Base-by-base conservation (phyloP, 2,797 vertebrate genomes). In the Macroramphosus scolopax region DNA sequence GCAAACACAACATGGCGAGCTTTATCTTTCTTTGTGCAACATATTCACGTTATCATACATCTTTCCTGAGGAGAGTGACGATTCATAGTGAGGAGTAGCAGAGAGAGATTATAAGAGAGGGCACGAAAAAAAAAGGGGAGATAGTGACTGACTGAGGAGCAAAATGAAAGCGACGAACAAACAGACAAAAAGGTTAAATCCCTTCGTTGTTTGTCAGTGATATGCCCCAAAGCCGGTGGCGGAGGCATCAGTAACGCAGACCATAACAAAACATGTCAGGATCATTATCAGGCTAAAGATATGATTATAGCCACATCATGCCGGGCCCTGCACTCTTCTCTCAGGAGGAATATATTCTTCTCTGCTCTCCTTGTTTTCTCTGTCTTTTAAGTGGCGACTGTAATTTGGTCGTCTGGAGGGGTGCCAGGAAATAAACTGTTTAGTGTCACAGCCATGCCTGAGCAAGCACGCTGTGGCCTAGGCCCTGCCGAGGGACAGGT, bases 271-370 rank as follows among this genome's bases (percentile, higher is more conserved):
- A 92, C 87, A 82, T 89, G 90, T 88, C 89, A 91, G 88, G 83
- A 90, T 91, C 83, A 81, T 91, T 90, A 92, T 90, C 85, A 80
- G 86, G 80, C 57, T 81, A 85, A 88, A 90, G 88, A 92, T 88
- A 89, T 80, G 78, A 86, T 81, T 77, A 77, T 78, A 79, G 67
- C 49, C 28, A 40, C 42, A 69, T 63, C 59, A 87, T 76, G 80
- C 80, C 82, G 76, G 84, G 89, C 88, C 84, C 86, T 88, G 87
- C 87, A 87, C 54, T 73, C 75, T 87, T 88, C 87, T 88, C 90
- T 91, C 90, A 89, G 86, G 88, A 94, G 90, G 84, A 89, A 91
- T 87, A 56, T 74, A n/a, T n/a, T 67, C 29, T 38, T 52, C 58
- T 65, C 57, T 53, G 48, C 48, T 66, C 5, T 22, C 47, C 55